Base-by-base conservation (phyloP, 2,797 vertebrate species). In the Squalus acanthias region DNA sequence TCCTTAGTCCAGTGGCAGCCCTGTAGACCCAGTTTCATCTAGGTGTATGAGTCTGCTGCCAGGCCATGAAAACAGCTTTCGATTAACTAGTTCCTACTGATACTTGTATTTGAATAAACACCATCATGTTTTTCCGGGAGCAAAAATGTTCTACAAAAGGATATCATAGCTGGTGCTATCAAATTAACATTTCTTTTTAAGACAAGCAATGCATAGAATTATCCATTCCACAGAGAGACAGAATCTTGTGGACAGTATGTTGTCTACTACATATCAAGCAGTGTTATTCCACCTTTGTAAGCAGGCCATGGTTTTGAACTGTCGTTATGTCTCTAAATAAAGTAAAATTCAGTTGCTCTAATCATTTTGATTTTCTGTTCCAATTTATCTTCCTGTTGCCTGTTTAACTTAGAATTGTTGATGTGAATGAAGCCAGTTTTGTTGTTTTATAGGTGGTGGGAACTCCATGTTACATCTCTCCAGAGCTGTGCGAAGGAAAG, bases 381-480 rank as follows among this genome's bases (percentile, higher is more conserved):
- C 15, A 8, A 72, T 26, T 39, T 29, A 53, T 29, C 26, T 72
- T 95, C 39, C 26, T 74, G 46, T 72, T 26, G 57, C 63, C 89
- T 63, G 60, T 92, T 60, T 65, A 65, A 20, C 60, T 24, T 24
- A 69, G 63, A 93, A 67, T n/a, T 93, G 0, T 95, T 69, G 39
- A 50, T 20, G 53, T 95, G 7, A 46, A 10, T 93, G 60, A 82
- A 96, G 76, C 7, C 10, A 96, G 50, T 97, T 85, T n/a, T 57
- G 96, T 93, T 85, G 2, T 97, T 91, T 65, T 96, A 69, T 97
- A 99, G 99, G 99, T 99, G 96, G 99, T 99, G 26, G 99, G 99
- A 95, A 99, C 99, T 0, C 99, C 99, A 0, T 99, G 99, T 96
- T 99, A 99, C 97, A 99, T 99, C 97, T 99, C 99, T 95, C 99